Evolutionary conservation across 2,888 invertebrate genomes (phyloP).

Genomic region (Dicyrtoma fusca): DNA sequence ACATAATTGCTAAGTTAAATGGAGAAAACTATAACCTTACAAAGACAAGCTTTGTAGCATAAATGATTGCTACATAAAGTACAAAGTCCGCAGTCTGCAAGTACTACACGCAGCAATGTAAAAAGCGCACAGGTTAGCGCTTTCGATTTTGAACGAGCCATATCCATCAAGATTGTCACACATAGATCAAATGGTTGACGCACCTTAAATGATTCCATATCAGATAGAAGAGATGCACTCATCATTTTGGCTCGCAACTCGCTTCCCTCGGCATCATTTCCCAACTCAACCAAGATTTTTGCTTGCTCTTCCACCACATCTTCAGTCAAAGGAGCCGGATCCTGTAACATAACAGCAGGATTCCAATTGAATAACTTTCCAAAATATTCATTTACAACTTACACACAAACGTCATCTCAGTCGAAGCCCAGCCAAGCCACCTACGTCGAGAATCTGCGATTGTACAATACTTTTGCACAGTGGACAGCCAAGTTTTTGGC

Average conservation of each 20-base stretch:
- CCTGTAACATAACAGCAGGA: conserved; percentile 63
- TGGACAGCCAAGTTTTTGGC: too few species aligned
- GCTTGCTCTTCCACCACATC: conserved; percentile 94
- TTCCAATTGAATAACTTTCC: conserved; percentile 17
- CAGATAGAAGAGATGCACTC: conserved; percentile 91
- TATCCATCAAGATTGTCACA: conserved; percentile 2
- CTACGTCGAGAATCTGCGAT: too few species aligned
- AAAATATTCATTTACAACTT: conserved; percentile 13
- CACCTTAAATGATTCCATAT: conserved; percentile 98
- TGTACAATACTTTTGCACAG: too few species aligned
- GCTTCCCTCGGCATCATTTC: conserved; percentile 80
- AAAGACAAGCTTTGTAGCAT: too few species aligned
- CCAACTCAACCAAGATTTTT: conserved; percentile 83
- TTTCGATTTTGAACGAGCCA: background rate
- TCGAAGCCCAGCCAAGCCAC: too few species aligned
- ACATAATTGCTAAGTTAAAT: too few species aligned
- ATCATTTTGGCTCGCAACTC: conserved; percentile 90
- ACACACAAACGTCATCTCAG: too few species aligned
- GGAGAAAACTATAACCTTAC: too few species aligned
- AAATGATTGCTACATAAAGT: too few species aligned
- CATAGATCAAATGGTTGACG: conserved; percentile 9
- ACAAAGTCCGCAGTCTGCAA: too few species aligned
- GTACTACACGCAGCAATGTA: too few species aligned
- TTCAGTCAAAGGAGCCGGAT: conserved; percentile 95
- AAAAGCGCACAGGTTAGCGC: too few species aligned